Evolutionary conservation across 2,888 invertebrate species (phyloP), one percentile per base, ranked within the genome.

Genomic region (Rosalia funebris): DNA sequence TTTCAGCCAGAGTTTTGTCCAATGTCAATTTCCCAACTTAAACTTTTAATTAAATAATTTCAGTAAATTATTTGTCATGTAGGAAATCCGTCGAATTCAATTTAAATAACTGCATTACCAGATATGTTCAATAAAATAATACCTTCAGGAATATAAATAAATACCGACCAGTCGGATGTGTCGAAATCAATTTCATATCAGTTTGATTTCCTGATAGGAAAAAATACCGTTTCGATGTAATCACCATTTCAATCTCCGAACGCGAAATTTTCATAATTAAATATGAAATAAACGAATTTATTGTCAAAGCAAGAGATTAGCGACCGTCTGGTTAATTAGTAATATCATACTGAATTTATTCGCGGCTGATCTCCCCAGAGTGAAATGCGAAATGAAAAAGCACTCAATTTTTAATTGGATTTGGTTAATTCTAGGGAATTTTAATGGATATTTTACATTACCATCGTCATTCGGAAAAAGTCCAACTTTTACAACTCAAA

Each of bases 321-420:
- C 71, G 72, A 69, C 75, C 71, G 75, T 59, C 71, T 68, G 69
- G 71, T 75, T 76, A 77, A 76, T 76, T 76, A 77, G 75, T 69
- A 74, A 76, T 75, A 76, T 76, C 53, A 42, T 53, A 53, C 53
- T 42, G 42, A 53, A 76, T 76, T 76, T 76, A 76, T 74, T 74
- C 70, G 70, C 68, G 70, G 65, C 63, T 66, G 45, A 47, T 47
- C 53, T 52, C 52, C 56, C 53, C 62, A 56, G 55, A 56, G 53
- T 41, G 42, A 32, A 62, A 36, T 47, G 54, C 58, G 57, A 81
- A 81, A 81, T 81, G 82, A 80, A 82, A 82, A 82, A 81, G 82
- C 82, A 82, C 82, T 82, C 81, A 81, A 81, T 81, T 82, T 82
- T 82, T 82, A 82, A 82, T 82, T 82, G 81, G 79, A 81, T 81